phyloP scores from a whole-genome alignment of 2,888 invertebrate species.

The Suillia variegata region DNA sequence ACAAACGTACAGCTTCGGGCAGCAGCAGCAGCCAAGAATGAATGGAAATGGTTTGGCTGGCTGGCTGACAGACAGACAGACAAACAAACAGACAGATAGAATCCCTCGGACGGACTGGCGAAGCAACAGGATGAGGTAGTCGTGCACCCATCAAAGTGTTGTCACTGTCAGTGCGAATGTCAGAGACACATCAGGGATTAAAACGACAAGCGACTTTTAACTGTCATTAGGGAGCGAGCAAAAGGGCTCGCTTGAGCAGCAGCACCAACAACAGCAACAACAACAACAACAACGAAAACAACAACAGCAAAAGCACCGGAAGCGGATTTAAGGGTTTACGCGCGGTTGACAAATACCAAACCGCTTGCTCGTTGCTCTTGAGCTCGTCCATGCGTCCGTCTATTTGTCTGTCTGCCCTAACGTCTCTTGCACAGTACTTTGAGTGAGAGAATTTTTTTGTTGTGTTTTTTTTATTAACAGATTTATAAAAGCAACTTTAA shows the following conservation, averaged over 20 bases:
- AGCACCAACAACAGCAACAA: slow-evolving; percentile 11
- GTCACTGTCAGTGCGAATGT: slow-evolving; percentile 60
- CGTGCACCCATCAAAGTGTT: slow-evolving; percentile 57
- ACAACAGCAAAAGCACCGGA: no score
- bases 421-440: slow-evolving; percentile 26
- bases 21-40: not conserved
- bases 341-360: slow-evolving; percentile 44
- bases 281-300: no score
- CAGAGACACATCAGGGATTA: slow-evolving; percentile 61
- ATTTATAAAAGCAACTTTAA: no score
- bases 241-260: slow-evolving; percentile 5
- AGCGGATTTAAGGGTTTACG: slow-evolving; percentile 51
- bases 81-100: no score
- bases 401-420: slow-evolving; percentile 23
- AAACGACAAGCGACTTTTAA: slow-evolving; percentile 47
- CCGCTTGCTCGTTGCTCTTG: slow-evolving; percentile 9
- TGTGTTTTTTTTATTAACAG: not conserved
- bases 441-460: slow-evolving; percentile 10
- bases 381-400: slow-evolving; percentile 8
- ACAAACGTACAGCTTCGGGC: not conserved
- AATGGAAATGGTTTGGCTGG: no score
- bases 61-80: no score
- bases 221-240: slow-evolving; percentile 33
- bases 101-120: no score
- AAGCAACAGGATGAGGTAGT: slow-evolving; percentile 3